Evolutionary conservation across 2,888 invertebrate genomes (phyloP).

Genomic region (Selenia dentaria): DNA sequence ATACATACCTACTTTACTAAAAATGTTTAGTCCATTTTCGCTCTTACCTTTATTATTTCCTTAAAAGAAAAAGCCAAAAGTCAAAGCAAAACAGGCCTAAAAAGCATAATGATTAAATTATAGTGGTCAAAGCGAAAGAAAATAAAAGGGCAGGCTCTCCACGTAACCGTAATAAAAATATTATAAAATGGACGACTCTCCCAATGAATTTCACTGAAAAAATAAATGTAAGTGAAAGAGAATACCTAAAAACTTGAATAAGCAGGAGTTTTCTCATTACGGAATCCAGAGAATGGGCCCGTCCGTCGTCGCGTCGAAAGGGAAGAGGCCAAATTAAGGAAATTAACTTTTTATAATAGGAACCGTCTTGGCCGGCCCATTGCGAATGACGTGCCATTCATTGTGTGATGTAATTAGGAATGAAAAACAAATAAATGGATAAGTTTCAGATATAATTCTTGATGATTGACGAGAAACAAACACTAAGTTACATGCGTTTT

Average conservation of each 20-base stretch:
- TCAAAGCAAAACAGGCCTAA: constrained; percentile 1
- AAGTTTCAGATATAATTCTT: too few species aligned
- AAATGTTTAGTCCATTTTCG: too few species aligned
- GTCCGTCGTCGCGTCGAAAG: constrained; percentile 45
- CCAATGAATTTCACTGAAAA: constrained; percentile 40
- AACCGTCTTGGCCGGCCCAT: constrained; percentile 52
- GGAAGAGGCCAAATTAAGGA: constrained; percentile 71
- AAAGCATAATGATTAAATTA: constrained; percentile 20
- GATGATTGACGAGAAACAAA: too few species aligned
- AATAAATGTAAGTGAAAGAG: constrained; percentile 50
- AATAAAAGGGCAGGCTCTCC: constrained; percentile 13
- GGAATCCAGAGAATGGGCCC: constrained; percentile 58
- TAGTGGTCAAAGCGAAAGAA: constrained; percentile 22
- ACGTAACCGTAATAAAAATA: constrained; percentile 19
- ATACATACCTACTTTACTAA: too few species aligned
- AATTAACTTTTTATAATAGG: constrained; percentile 77
- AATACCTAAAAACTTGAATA: constrained; percentile 52
- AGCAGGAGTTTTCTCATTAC: constrained; percentile 55
- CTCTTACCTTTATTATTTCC: too few species aligned
- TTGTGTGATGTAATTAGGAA: constrained; percentile 68
- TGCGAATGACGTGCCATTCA: constrained; percentile 77
- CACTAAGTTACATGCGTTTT: too few species aligned
- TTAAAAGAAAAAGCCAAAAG: too few species aligned
- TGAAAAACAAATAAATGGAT: constrained; percentile 49
- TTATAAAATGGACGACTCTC: constrained; percentile 17